Conservation (phyloP, 2,797 vertebrate genomes). For the Naso thynnoides region DNA sequence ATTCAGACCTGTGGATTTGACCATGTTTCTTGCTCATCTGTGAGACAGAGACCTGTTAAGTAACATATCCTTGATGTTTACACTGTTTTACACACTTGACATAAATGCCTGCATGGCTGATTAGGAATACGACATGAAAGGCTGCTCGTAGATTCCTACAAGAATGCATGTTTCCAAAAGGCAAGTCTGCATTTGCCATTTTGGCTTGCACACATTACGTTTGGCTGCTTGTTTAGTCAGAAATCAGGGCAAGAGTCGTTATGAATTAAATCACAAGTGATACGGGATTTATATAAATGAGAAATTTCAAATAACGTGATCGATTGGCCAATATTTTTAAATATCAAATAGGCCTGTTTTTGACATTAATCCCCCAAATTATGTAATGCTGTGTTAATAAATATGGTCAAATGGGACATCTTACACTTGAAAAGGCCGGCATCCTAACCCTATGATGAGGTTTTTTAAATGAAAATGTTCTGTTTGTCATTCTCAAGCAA, state of each 20-base stretch:
- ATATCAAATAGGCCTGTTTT: no score
- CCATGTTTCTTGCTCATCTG: not conserved
- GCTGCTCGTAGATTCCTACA: not conserved
- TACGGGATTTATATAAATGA: not conserved
- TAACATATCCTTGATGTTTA: conserved; percentile 9
- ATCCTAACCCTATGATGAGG: no score
- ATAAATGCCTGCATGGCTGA: not conserved
- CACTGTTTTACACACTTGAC: not conserved
- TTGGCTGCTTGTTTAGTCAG: not conserved
- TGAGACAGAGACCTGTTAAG: not conserved
- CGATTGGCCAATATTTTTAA: no score
- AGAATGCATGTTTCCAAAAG: no score
- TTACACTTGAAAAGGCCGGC: no score
- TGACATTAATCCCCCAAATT: not conserved
- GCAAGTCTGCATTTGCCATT: not conserved
- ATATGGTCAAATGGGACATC: not conserved
- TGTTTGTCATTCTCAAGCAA: no score
- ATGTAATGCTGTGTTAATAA: not conserved
- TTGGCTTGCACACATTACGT: not conserved
- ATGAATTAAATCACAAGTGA: not conserved
- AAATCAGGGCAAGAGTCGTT: not conserved
- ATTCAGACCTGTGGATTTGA: conserved; percentile 12
- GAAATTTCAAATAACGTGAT: not conserved
- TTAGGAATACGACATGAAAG: not conserved
- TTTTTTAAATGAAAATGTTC: no score